A percentile compares a stretch with the other conserved stretches of the same genome.
Conservation (phyloP, 2,888 invertebrate genomes). For the Cenopis cana region DNA sequence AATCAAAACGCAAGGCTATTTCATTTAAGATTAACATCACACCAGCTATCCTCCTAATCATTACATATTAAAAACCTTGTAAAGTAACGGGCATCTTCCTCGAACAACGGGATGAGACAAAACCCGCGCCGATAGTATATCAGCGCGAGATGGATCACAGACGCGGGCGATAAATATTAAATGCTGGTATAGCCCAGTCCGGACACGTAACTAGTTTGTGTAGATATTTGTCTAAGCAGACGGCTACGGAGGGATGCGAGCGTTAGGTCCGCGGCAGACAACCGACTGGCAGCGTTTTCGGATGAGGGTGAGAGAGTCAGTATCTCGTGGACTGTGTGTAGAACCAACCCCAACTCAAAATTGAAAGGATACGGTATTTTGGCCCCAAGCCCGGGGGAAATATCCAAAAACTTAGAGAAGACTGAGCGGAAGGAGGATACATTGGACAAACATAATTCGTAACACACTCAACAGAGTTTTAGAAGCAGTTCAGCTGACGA, state of each 20-base stretch:
- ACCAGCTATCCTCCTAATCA: too few species aligned
- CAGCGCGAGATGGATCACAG: slow-evolving; percentile 56
- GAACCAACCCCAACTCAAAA: too few species aligned
- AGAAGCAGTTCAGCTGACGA: too few species aligned
- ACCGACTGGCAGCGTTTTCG: slow-evolving; percentile 42
- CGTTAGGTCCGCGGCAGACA: slow-evolving; percentile 54
- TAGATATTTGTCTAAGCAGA: slow-evolving; percentile 81
- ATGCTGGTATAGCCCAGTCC: slow-evolving; percentile 70
- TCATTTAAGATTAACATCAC: neutral
- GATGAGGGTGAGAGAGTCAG: too few species aligned
- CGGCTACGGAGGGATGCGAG: slow-evolving; percentile 66
- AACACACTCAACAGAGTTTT: too few species aligned
- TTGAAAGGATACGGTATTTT: too few species aligned
- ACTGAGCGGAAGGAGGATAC: too few species aligned
- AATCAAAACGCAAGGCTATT: neutral
- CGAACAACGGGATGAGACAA: slow-evolving; percentile 38
- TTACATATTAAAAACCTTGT: slow-evolving; percentile 33
- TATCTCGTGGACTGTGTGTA: too few species aligned
- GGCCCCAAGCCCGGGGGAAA: too few species aligned
- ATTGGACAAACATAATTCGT: too few species aligned
- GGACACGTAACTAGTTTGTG: slow-evolving; percentile 81
- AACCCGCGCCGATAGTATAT: slow-evolving; percentile 28
- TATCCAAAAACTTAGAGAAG: too few species aligned
- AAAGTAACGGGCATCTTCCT: slow-evolving; percentile 14
- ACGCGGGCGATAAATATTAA: slow-evolving; percentile 70